Evolutionary conservation across 37 sponge, comb jelly and placozoan species (phyloP), one percentile per base, ranked within the genome.

Genomic region (Eunapius fragilis): DNA sequence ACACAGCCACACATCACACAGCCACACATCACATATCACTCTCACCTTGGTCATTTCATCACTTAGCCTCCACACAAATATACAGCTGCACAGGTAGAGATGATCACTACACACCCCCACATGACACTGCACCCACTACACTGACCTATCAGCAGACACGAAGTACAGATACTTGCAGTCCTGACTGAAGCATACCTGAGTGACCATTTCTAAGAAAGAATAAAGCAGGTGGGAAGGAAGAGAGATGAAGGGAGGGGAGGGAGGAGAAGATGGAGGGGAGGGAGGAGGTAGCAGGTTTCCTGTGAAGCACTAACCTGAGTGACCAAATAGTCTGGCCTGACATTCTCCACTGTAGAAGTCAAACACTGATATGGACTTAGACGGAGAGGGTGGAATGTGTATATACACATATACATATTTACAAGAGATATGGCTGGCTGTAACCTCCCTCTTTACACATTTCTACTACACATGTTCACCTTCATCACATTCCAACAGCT

Each of bases 101-200:
- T 26, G n/a, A n/a, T n/a, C n/a, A n/a, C n/a, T n/a, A n/a, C n/a
- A n/a, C n/a, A n/a, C n/a, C n/a, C n/a, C n/a, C n/a, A n/a, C n/a
- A n/a, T n/a, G n/a, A n/a, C n/a, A n/a, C n/a, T n/a, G n/a, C n/a
- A n/a, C n/a, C n/a, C n/a, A n/a, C n/a, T 6, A 41, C 41, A 41
- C 89, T 81, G 76, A 97, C 98, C 98, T 87, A 72, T 98, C 98
- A 26, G 93, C 98, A 27, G 96, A 93, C 35, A 93, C 92, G 68
- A 94, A 85, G 72, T 88, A 86, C 38, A 98, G 88, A 37, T 91
- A 82, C 36, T 76, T 85, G 67, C 94, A 86, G 80, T 96, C 94
- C 22, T 67, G 71, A 68, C 92, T 95, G 76, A 98, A 98, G 75
- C 77, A 86, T 9, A 98, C 37, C 23, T 91, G 96, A 31, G 98